Evolutionary conservation across 2,888 invertebrate species (phyloP), one percentile per base, ranked within the genome.

Genomic region (Agrilus biguttatus): DNA sequence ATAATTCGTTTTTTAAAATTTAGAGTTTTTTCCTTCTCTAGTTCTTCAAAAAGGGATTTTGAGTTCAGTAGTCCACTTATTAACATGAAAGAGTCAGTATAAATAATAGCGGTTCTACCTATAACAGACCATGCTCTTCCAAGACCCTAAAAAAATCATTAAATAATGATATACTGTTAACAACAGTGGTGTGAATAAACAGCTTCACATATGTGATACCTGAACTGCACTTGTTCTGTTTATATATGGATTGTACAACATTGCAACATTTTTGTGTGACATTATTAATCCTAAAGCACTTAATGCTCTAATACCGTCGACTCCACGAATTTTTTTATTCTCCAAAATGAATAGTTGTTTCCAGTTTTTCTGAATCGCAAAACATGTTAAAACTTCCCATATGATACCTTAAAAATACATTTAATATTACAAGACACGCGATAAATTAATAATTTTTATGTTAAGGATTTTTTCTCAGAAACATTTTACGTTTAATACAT

Each of bases 61-160:
- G 75, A 71, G 51, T 73, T 73, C 14, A 78, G 55, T 45, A 76
- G 70, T 1, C 77, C 77, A 49, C 77, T 77, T 13, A 78, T 61
- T 45, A 76, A 67, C 13, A 78, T 61, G 52, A 78, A 78, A 38
- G 72, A 70, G 56, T 78, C 77, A 0, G 78, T 78, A 56, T 77
- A 77, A 14, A 77, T 61, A 13, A 75, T 75, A 0, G 77, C 75
- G 3, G 75, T 75, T 33, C 77, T 67, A 6, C 74, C 76, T 3
- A 75, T 57, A 0, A 76, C 70, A 1, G 76, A 71, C 76, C 77
- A 77, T 0, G 72, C 70, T 68, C 69, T 52, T 33, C 58, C 53
- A 36, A 63, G 55, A 19, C 47, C 52, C 66, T 67, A 50, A 38
- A 58, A 56, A n/a, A 41, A 33, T 17, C 4, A 17, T n/a, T n/a